Evolutionary conservation across 2,888 invertebrate species (phyloP).

Genomic region (Tanypteryx hageni): DNA sequence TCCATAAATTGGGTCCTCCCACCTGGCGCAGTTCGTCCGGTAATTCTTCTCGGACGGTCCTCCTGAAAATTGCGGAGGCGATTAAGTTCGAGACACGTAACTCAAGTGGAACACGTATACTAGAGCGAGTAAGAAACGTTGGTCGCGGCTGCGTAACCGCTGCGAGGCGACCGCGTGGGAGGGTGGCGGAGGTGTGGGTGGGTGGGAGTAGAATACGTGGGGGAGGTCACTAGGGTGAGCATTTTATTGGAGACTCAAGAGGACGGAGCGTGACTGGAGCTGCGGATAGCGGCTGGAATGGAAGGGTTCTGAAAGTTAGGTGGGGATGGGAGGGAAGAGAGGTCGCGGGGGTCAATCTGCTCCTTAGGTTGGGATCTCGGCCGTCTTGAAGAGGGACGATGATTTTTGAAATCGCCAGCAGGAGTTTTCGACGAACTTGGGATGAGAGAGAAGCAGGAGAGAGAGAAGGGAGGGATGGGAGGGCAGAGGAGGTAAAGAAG

Average conservation of each 20-base stretch:
- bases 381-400: too few relatives aligned
- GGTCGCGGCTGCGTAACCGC: neutral
- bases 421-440: too few relatives aligned
- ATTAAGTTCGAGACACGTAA: neutral
- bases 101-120: constrained; percentile 5
- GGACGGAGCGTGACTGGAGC: constrained; percentile 4
- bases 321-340: too few relatives aligned
- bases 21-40: neutral
- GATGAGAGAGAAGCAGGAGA: too few relatives aligned
- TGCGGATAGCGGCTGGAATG: too few relatives aligned
- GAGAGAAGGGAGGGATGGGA: too few relatives aligned
- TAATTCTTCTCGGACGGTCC: neutral
- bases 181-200: neutral
- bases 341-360: too few relatives aligned
- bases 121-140: neutral
- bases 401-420: too few relatives aligned
- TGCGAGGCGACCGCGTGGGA: neutral
- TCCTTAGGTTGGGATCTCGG: too few relatives aligned
- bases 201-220: neutral
- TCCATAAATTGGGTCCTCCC: neutral
- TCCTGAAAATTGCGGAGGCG: neutral
- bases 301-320: too few relatives aligned
- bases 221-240: neutral
- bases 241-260: neutral
- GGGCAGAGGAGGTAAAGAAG: too few relatives aligned